Percentiles rank a stretch among this genome's conserved stretches.
phyloP scores from a whole-genome alignment of 1,140 invertebrate species.

The Zaprionus taronus region DNA sequence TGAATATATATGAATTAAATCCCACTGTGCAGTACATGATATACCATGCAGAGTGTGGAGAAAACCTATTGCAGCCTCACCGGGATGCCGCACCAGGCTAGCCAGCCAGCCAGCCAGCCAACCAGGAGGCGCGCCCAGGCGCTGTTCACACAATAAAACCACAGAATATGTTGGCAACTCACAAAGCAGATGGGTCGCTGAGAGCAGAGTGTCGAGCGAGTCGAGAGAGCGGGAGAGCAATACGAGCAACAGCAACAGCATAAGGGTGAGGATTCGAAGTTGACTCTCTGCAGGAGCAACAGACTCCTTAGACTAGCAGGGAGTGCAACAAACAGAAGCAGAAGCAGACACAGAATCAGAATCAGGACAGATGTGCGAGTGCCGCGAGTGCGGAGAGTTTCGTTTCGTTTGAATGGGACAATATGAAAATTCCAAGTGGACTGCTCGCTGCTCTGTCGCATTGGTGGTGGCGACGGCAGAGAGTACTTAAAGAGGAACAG shows the following conservation, averaged over 20 bases:
- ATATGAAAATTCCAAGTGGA: conserved; percentile 82
- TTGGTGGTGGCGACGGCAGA: conserved; percentile 52
- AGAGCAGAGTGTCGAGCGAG: conserved; percentile 3
- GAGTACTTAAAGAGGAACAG: conserved; percentile 84
- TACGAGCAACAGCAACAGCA: conserved; percentile 46
- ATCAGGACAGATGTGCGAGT: conserved; percentile 84
- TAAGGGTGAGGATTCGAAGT: conserved; percentile 69
- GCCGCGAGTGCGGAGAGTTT: conserved; percentile 66
- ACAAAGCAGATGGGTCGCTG: conserved; percentile 76
- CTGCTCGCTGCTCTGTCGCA: conserved; percentile 5
- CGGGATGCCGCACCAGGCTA: conserved; percentile 9
- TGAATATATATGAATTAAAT: background rate
- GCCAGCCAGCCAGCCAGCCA: conserved; percentile 63
- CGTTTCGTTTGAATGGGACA: conserved; percentile 79
- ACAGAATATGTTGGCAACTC: conserved; percentile 84
- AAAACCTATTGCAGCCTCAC: conserved; percentile 18
- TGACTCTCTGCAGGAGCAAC: conserved; percentile 49
- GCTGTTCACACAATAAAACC: conserved; percentile 73
- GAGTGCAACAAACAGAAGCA: conserved; percentile 16
- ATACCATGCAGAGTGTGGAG: conserved; percentile 10
- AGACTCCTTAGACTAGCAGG: background rate
- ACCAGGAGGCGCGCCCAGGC: conserved; percentile 66
- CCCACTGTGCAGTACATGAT: conserved; percentile 31
- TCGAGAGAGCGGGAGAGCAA: conserved; percentile 41
- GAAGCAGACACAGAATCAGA: conserved; percentile 69